Percentiles rank a stretch among this genome's conserved stretches.
phyloP scores from a whole-genome alignment of 53 echinoderm and acorn worm genomes.

The Crossaster papposus region DNA sequence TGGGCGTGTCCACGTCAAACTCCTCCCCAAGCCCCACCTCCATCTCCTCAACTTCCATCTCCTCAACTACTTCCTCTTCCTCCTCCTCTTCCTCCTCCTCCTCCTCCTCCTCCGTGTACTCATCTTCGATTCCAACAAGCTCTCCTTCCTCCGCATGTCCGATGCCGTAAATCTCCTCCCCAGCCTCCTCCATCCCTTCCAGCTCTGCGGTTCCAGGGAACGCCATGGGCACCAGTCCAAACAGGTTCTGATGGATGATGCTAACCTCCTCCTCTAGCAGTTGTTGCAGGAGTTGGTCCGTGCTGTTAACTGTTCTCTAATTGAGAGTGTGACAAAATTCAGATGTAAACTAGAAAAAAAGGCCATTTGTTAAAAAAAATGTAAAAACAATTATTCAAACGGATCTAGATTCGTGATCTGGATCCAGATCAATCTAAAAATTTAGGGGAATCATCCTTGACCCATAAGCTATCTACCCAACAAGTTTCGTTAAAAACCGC shows the following conservation, averaged over 20 bases:
- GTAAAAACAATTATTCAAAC: no score
- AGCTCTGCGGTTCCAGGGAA: background rate
- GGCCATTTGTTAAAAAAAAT: no score
- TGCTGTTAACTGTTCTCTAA: constrained; percentile 47
- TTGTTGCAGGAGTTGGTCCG: constrained; percentile 69
- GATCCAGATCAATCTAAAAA: no score
- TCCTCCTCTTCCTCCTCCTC: constrained; percentile 4
- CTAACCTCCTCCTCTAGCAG: constrained; percentile 72
- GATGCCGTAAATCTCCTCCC: constrained; percentile 15
- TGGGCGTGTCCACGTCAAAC: constrained; percentile 21
- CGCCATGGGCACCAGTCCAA: constrained; percentile 12
- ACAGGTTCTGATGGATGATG: constrained; percentile 35
- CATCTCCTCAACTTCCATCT: background rate
- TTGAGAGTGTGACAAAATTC: no score
- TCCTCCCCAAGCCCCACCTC: constrained; percentile 19
- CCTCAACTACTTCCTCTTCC: constrained; percentile 56
- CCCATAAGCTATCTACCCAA: no score
- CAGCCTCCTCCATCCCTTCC: constrained; percentile 16
- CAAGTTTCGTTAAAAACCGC: no score
- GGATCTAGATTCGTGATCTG: no score
- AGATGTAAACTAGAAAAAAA: no score
- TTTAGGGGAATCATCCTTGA: no score
- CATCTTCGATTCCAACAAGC: constrained; percentile 39
- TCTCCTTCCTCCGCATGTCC: constrained; percentile 15
- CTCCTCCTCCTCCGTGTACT: constrained; percentile 59